phyloP scores from a whole-genome alignment of 2,888 invertebrate species.

The Trilocha varians region DNA sequence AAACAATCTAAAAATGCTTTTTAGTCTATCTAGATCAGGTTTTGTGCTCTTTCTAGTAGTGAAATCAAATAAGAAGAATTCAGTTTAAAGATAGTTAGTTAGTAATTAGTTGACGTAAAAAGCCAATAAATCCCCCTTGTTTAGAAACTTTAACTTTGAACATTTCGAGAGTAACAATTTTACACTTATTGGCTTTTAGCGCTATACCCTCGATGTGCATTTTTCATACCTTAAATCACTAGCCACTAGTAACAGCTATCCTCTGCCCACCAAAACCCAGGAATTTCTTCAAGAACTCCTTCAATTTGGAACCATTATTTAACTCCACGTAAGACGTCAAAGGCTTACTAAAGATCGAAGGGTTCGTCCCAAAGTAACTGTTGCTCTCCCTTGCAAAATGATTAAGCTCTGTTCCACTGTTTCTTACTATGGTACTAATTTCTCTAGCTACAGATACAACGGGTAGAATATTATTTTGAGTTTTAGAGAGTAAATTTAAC shows the following conservation, averaged over 20 bases:
- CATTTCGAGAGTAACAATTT: too few relatives aligned
- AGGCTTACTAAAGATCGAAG: constrained; percentile 19
- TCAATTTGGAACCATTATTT: constrained; percentile 28
- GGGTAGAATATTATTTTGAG: constrained; percentile 36
- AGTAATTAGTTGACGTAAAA: too few relatives aligned
- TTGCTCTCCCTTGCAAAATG: constrained; percentile 42
- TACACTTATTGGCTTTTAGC: too few relatives aligned
- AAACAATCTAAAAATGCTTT: too few relatives aligned
- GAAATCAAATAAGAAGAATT: too few relatives aligned
- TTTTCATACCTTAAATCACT: not conserved
- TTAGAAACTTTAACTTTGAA: too few relatives aligned
- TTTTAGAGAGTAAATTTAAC: constrained; percentile 36
- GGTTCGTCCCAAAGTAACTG: constrained; percentile 37
- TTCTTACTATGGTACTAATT: constrained; percentile 46
- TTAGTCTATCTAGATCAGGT: too few relatives aligned
- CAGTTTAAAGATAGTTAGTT: too few relatives aligned
- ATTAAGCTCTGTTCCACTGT: constrained; percentile 39
- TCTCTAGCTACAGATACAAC: constrained; percentile 46
- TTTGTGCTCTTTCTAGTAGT: too few relatives aligned
- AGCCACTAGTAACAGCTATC: constrained; percentile 29
- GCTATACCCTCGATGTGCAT: too few relatives aligned
- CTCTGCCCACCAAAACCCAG: constrained; percentile 38
- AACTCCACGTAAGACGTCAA: constrained; percentile 37
- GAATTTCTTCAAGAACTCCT: constrained; percentile 37
- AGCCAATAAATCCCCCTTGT: too few relatives aligned